Base-by-base conservation (phyloP, 2,797 vertebrate genomes). In the Rachycentron canadum region DNA sequence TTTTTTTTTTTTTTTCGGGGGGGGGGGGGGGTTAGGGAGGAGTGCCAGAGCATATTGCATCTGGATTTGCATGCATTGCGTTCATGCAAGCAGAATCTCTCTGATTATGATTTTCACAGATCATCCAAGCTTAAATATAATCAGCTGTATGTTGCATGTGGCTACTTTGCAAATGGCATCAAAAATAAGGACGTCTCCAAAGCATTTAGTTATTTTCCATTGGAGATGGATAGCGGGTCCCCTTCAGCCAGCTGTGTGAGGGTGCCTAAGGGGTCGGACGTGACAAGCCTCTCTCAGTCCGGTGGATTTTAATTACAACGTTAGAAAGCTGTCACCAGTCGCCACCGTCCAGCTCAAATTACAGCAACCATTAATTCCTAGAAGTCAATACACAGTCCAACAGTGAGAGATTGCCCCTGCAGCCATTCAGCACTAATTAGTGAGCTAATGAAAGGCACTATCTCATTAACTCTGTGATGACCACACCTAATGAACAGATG, bases 301-400 rank as follows among this genome's bases (percentile, higher is more conserved):
- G 58, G 58, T 9, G 57, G 80, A 56, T 87, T 91, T 93, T 89
- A 92, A 92, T 92, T 86, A 84, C 78, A 63, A 11, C 23, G 59
- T 85, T 83, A 59, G 79, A 86, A 88, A 89, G 79, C 86, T 91
- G 91, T 92, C 92, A 86, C 73, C 79, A 52, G 53, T 90, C 76
- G 23, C 83, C 80, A 69, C 57, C 76, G 16, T 82, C 82, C 69
- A 76, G 69, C 78, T 91, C 81, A 85, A 89, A 90, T 93, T 91
- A 89, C 90, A 74, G 65, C 86, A 67, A 71, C 83, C 89, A 86
- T 90, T 92, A 88, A 92, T 87, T 90, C 78, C 66, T 79, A 47
- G 61, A 81, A 85, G 85, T 83, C 79, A 87, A 82, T 78, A 79
- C 68, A 81, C 26, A 67, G 81, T 85, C 72, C 78, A 43, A 69